phyloP scores from a whole-genome alignment of 1,140 invertebrate species.

The Drosophila virilis region DNA sequence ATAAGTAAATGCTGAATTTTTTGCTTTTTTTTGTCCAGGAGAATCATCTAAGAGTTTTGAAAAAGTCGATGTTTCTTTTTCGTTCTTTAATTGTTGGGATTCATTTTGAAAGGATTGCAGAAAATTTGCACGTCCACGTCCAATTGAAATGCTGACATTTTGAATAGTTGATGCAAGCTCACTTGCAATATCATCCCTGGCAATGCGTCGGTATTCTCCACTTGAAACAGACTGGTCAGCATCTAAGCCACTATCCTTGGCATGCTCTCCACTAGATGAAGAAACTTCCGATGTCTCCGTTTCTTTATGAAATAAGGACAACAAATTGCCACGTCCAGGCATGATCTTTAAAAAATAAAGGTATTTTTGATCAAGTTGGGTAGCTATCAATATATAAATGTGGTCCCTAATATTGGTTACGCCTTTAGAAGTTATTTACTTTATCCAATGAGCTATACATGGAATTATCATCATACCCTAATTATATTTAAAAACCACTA shows the following conservation, averaged over 20 bases:
- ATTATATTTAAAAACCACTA: no score
- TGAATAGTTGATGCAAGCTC: constrained; percentile 16
- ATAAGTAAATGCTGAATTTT: no score
- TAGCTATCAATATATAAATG: no score
- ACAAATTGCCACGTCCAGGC: constrained; percentile 43
- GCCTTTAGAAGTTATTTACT: no score
- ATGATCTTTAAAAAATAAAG: constrained; percentile 23
- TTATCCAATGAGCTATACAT: no score
- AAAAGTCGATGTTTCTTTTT: not conserved
- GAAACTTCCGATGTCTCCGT: constrained; percentile 14
- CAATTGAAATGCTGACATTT: constrained; percentile 26
- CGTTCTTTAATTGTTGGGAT: not conserved
- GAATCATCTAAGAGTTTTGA: not conserved
- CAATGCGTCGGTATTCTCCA: constrained; percentile 7
- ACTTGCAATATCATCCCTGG: constrained; percentile 4
- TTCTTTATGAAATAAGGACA: constrained; percentile 33
- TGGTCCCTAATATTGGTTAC: no score
- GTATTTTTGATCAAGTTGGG: no score
- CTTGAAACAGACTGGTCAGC: constrained; percentile 23
- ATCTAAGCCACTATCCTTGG: constrained; percentile 34
- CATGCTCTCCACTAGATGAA: constrained; percentile 14
- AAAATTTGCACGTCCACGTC: constrained; percentile 31
- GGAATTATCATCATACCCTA: no score
- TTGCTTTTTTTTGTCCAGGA: not conserved
- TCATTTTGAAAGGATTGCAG: constrained; percentile 17